Conservation (phyloP, 2,797 vertebrate genomes). For the Coendou prehensilis region DNA sequence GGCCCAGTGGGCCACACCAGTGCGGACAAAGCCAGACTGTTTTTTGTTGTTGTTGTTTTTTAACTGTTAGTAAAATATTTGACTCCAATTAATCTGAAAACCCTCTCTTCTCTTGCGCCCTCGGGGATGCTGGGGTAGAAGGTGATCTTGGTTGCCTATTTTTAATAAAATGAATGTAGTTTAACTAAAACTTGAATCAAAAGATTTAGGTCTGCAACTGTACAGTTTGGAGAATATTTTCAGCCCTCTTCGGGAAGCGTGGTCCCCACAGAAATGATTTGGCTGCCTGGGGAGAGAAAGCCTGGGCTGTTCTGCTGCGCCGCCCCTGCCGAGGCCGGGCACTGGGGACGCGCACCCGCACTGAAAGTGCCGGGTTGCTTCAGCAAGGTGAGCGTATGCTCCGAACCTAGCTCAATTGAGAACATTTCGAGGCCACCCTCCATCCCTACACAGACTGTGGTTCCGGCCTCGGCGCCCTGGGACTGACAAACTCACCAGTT, state of each 20-base stretch:
- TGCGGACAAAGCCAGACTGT: background rate
- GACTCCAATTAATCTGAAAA: slow-evolving; percentile 35
- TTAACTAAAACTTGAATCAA: slow-evolving; percentile 64
- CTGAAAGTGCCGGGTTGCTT: background rate
- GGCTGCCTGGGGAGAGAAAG: background rate
- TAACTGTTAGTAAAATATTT: slow-evolving; percentile 48
- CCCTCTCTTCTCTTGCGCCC: background rate
- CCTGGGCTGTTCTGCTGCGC: background rate
- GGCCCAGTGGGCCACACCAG: background rate
- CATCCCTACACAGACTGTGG: background rate
- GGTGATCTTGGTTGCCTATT: background rate
- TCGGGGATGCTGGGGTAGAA: background rate
- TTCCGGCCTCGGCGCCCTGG: background rate
- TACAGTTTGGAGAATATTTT: background rate
- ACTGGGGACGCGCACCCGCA: background rate
- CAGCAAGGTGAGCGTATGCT: background rate
- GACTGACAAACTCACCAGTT: rapidly evolving
- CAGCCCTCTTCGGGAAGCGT: background rate
- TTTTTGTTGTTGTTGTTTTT: background rate
- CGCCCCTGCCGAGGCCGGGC: background rate
- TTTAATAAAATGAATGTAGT: slow-evolving; percentile 69
- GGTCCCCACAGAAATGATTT: background rate
- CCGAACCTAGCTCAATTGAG: background rate
- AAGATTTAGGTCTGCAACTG: background rate
- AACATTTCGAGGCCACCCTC: background rate